Evolutionary conservation across 2,797 vertebrate species (phyloP).

Genomic region (Acanthopagrus latus): DNA sequence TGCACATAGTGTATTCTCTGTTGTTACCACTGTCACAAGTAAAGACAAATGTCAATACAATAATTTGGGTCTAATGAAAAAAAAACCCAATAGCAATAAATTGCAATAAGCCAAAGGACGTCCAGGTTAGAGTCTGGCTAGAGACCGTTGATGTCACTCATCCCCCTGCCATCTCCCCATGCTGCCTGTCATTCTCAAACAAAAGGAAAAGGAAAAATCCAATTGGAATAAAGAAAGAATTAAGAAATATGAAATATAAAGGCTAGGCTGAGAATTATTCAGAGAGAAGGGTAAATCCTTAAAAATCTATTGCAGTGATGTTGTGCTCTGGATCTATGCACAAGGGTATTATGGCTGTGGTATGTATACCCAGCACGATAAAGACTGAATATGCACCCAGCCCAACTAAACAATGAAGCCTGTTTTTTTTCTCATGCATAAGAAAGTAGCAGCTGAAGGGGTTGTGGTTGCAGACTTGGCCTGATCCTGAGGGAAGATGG

Average conservation of each 20-base stretch:
- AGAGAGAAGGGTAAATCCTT: neutral
- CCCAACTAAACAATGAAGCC: conserved; percentile 43
- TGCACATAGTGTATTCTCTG: conserved; percentile 1
- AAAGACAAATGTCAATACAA: neutral
- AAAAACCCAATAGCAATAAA: neutral
- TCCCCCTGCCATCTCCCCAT: neutral
- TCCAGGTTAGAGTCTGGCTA: neutral
- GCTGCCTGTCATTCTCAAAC: neutral
- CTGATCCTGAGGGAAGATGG: conserved; percentile 5
- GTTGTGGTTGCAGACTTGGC: neutral
- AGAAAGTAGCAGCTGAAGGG: conserved; percentile 12
- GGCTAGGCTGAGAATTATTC: neutral
- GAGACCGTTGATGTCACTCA: neutral
- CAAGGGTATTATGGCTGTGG: conserved; percentile 8
- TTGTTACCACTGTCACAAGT: neutral
- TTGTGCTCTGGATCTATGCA: conserved; percentile 12
- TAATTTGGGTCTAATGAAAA: neutral
- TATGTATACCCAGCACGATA: neutral
- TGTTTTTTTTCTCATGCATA: conserved; percentile 37
- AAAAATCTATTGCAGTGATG: conserved; percentile 2
- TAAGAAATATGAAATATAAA: neutral
- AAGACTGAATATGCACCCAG: conserved; percentile 11
- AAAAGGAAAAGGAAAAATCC: neutral
- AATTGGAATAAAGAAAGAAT: too few species aligned
- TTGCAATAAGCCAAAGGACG: neutral